Conservation (phyloP, 2,797 vertebrate genomes). For the Argya squamiceps region DNA sequence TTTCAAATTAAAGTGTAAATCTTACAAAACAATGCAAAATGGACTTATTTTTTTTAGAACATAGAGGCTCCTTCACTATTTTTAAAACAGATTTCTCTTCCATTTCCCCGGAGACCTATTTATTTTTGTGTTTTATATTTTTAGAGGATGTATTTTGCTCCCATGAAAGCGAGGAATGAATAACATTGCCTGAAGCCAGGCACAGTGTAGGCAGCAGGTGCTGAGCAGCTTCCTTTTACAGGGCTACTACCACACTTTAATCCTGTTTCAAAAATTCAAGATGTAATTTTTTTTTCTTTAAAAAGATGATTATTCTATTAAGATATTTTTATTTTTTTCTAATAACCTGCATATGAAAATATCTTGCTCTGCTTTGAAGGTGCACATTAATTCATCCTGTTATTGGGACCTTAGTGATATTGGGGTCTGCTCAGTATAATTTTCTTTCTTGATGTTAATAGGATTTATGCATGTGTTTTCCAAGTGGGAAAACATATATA, state of each 20-base stretch:
- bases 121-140: constrained; percentile 66
- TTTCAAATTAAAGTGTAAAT: constrained; percentile 67
- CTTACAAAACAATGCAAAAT: constrained; percentile 57
- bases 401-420: not conserved
- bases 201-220: constrained; percentile 51
- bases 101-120: constrained; percentile 21
- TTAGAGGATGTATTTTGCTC: constrained; percentile 52
- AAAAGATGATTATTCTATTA: constrained; percentile 14
- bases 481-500: not conserved
- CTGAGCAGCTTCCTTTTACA: constrained; percentile 2
- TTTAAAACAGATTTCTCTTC: constrained; percentile 46
- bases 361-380: constrained; percentile 3
- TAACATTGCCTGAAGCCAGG: constrained; percentile 50
- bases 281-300: not conserved
- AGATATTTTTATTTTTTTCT: not conserved
- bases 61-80: constrained; percentile 5
- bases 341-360: not conserved
- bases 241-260: constrained; percentile 7
- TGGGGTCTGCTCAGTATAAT: not conserved
- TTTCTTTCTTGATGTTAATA: constrained; percentile 39
- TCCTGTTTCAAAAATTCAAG: constrained; percentile 20
- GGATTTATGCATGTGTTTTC: constrained; percentile 20
- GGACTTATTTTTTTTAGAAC: constrained; percentile 19
- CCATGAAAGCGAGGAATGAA: constrained; percentile 45
- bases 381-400: not conserved